These are phyloP conservation scores for Muntiacus reevesi DNA, from an alignment of 2,113 vertebrate genomes.

Conservation along the genomic window DNA sequence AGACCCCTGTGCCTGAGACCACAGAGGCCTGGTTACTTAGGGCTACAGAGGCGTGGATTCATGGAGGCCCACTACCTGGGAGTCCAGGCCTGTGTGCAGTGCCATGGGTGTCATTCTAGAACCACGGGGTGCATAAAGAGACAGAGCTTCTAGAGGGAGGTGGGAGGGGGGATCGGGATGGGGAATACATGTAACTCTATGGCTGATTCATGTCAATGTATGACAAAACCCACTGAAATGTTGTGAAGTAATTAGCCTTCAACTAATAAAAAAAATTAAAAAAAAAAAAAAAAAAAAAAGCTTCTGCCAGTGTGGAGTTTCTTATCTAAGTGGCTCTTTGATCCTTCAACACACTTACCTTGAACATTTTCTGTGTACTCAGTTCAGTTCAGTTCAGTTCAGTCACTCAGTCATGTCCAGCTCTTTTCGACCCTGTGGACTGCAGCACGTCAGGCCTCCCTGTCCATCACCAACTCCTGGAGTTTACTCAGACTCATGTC, in stretches of 20 bases:
- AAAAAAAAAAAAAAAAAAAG: too few species aligned
- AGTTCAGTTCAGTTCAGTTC: not conserved
- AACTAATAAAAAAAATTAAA: too few species aligned
- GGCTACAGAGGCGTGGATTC: accelerated
- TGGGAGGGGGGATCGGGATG: too few species aligned
- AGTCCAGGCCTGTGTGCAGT: not conserved
- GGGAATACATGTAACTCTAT: too few species aligned
- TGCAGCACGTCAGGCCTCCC: not conserved
- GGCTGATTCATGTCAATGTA: too few species aligned
- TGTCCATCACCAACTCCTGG: not conserved
- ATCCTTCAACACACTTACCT: not conserved
- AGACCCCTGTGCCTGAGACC: not conserved
- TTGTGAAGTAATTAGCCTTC: too few species aligned
- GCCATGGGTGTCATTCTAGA: not conserved
- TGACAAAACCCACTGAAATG: too few species aligned
- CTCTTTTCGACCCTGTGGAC: not conserved
- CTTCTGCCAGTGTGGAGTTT: too few species aligned
- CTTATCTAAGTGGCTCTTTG: not conserved
- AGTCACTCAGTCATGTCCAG: not conserved
- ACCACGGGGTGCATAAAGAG: accelerated
- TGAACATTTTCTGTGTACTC: not conserved
- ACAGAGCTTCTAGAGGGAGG: too few species aligned
- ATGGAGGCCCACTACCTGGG: accelerated
- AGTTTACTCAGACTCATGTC: not conserved
- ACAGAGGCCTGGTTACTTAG: not conserved